Evolutionary conservation across 2,888 invertebrate genomes (phyloP).

Genomic region (Pasiphila rectangulata): DNA sequence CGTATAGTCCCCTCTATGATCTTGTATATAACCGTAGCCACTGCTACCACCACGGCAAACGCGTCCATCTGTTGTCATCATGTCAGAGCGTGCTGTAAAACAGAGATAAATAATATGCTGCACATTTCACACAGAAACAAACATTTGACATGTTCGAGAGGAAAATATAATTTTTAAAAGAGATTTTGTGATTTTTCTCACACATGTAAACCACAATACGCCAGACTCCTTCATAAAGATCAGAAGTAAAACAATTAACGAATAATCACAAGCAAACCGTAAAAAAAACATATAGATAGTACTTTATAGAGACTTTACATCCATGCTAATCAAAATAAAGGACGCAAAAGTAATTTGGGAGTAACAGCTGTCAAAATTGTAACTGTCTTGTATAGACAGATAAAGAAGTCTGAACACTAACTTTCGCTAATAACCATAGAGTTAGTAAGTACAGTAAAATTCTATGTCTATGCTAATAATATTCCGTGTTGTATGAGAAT

Average conservation of each 20-base stretch:
- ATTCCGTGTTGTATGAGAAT: too few relatives aligned
- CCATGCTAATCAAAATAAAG: slow-evolving; percentile 26
- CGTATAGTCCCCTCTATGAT: slow-evolving; percentile 44
- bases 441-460: too few relatives aligned
- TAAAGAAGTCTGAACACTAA: slow-evolving; percentile 25
- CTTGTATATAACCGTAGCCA: slow-evolving; percentile 30
- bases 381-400: slow-evolving; percentile 22
- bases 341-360: slow-evolving; percentile 21
- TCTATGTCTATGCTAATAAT: too few relatives aligned
- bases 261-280: slow-evolving; percentile 8
- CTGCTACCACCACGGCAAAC: slow-evolving; percentile 20
- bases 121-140: too few relatives aligned
- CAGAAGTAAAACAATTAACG: background rate
- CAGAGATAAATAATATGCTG: too few relatives aligned
- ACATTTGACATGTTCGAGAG: too few relatives aligned
- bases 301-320: slow-evolving; percentile 8
- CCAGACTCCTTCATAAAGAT: slow-evolving; percentile 4
- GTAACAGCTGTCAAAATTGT: slow-evolving; percentile 27
- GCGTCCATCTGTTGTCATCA: slow-evolving; percentile 31
- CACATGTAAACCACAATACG: background rate
- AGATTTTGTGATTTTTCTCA: too few relatives aligned
- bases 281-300: slow-evolving; percentile 9
- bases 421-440: too few relatives aligned
- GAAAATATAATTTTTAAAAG: too few relatives aligned
- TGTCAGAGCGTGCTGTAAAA: background rate